Evolutionary conservation across 2,113 vertebrate species (phyloP).

Genomic region (Ictalurus furcatus): DNA sequence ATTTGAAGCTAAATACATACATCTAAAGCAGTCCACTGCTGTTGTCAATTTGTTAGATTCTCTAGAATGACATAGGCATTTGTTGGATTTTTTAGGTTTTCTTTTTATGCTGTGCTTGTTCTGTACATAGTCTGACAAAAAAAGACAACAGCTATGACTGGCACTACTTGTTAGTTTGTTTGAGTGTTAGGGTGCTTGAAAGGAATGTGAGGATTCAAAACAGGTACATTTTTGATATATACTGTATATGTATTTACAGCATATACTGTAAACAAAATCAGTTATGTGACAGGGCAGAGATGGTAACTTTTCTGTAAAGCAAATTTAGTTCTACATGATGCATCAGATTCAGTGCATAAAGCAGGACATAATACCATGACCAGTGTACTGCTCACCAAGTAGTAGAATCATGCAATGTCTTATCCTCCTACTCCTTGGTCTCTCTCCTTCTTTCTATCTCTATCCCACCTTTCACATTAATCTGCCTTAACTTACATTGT

Average conservation of each 20-base stretch:
- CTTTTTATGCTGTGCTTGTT: not conserved
- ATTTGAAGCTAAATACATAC: too few relatives aligned
- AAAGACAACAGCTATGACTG: not conserved
- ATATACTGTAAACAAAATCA: not conserved
- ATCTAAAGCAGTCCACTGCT: not conserved
- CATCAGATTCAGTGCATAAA: not conserved
- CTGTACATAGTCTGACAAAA: not conserved
- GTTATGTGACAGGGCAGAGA: not conserved
- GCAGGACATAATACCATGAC: not conserved
- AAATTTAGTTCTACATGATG: not conserved
- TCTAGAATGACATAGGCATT: not conserved
- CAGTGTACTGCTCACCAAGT: not conserved
- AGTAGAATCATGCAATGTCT: not conserved
- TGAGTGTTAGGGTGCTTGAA: not conserved
- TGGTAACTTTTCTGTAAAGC: not conserved
- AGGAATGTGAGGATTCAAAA: not conserved
- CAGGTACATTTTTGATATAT: not conserved
- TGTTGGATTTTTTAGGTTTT: not conserved
- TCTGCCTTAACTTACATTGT: not conserved
- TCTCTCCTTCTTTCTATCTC: conserved; percentile 29
- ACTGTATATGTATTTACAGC: too few relatives aligned
- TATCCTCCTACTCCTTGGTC: not conserved
- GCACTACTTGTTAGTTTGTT: not conserved
- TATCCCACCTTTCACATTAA: not conserved
- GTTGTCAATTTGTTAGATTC: not conserved